phyloP scores from a whole-genome alignment of 2,797 vertebrate species.

The Gymnopithys bicolor region DNA sequence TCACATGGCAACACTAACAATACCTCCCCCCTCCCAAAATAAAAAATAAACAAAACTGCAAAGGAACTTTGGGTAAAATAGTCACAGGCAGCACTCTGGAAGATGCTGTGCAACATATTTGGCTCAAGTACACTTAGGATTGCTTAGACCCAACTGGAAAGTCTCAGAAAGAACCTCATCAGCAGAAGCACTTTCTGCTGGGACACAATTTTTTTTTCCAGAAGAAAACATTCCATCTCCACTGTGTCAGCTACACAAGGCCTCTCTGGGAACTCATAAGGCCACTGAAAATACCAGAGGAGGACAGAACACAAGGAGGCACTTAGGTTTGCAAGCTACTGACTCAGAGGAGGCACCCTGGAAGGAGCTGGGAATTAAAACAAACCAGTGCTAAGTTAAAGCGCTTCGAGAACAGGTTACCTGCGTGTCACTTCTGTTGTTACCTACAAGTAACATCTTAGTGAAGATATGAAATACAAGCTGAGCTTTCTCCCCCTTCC shows the following conservation, averaged over 20 bases:
- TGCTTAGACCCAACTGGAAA: conserved; percentile 6
- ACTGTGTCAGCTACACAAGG: conserved; percentile 43
- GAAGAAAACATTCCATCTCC: conserved; percentile 33
- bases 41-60: background rate
- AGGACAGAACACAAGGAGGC: conserved; percentile 62
- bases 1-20: background rate
- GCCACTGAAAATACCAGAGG: conserved; percentile 49
- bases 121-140: conserved; percentile 66
- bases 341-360: background rate
- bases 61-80: conserved; percentile 27
- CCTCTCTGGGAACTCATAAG: conserved; percentile 58
- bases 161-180: conserved; percentile 17
- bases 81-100: conserved; percentile 24
- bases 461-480: background rate
- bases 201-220: background rate
- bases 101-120: background rate
- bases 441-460: background rate
- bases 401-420: background rate
- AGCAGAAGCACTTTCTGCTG: background rate
- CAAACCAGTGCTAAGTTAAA: conserved; percentile 32
- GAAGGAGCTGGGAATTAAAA: background rate
- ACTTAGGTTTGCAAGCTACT: conserved; percentile 61
- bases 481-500: background rate
- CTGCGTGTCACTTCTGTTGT: background rate
- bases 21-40: no score